phyloP scores from a whole-genome alignment of 2,888 invertebrate genomes.

The Cheilosia pagana region DNA sequence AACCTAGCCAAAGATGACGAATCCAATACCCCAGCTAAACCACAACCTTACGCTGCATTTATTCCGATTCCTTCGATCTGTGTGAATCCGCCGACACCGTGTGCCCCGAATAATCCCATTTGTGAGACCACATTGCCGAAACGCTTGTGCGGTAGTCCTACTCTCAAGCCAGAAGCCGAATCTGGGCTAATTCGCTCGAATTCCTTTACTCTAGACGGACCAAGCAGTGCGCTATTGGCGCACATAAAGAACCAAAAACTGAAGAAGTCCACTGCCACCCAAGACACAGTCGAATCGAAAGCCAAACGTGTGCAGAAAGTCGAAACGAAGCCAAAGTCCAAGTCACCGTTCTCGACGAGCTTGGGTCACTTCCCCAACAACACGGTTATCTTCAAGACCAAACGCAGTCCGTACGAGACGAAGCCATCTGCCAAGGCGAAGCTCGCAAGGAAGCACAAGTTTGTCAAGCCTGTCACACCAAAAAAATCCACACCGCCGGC shows the following conservation, averaged over 20 bases:
- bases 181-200: slow-evolving; percentile 87
- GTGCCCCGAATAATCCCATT: slow-evolving; percentile 48
- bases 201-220: slow-evolving; percentile 91
- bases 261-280: slow-evolving; percentile 76
- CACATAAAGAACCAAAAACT: slow-evolving; percentile 79
- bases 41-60: slow-evolving; percentile 65
- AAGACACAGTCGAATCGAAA: slow-evolving; percentile 81
- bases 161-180: slow-evolving; percentile 75
- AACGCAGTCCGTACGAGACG: slow-evolving; percentile 75
- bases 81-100: slow-evolving; percentile 81
- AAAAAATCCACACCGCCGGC: slow-evolving; percentile 38
- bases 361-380: slow-evolving; percentile 51
- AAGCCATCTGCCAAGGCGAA: slow-evolving; percentile 71
- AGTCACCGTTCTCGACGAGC: slow-evolving; percentile 50
- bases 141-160: slow-evolving; percentile 80
- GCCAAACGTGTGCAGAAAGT: slow-evolving; percentile 81
- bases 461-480: slow-evolving; percentile 45
- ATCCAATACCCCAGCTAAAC: slow-evolving; percentile 45
- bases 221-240: slow-evolving; percentile 88
- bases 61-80: slow-evolving; percentile 79
- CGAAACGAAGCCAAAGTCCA: slow-evolving; percentile 73
- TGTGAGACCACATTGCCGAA: slow-evolving; percentile 72
- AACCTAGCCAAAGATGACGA: slow-evolving; percentile 46
- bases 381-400: slow-evolving; percentile 63
- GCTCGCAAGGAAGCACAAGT: slow-evolving; percentile 64